Evolutionary conservation across 2,797 vertebrate genomes (phyloP).

Genomic region (Platyrinchus mystaceus): DNA sequence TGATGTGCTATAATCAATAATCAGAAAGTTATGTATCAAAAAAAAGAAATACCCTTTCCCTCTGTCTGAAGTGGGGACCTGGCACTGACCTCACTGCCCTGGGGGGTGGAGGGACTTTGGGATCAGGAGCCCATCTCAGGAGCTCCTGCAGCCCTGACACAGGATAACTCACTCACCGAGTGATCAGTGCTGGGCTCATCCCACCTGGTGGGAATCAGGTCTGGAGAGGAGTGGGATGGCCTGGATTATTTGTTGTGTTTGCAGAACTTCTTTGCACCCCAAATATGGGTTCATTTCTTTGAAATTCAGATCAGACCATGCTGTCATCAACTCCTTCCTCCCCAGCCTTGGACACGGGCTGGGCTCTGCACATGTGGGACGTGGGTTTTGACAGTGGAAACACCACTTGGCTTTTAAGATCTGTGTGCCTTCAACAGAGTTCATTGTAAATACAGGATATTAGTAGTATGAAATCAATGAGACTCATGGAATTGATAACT

Average conservation of each 20-base stretch:
- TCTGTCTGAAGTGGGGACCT: not conserved
- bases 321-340: not conserved
- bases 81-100: not conserved
- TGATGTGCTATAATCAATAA: not conserved
- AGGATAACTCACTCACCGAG: rapidly evolving
- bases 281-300: not conserved
- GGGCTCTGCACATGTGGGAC: not conserved
- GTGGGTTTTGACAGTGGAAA: not conserved
- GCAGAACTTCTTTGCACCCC: not conserved
- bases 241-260: not conserved
- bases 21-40: rapidly evolving
- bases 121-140: not conserved
- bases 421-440: not conserved
- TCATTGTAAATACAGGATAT: not conserved
- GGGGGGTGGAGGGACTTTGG: not conserved
- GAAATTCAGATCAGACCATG: not conserved
- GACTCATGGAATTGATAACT: not conserved
- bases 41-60: not conserved
- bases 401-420: not conserved
- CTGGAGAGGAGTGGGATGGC: not conserved
- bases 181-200: not conserved
- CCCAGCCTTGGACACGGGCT: not conserved
- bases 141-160: not conserved
- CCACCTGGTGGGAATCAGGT: rapidly evolving
- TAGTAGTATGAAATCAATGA: not conserved